A percentile compares a stretch with the other conserved stretches of the same genome.
phyloP scores from a whole-genome alignment of 37 sponge, comb jelly and placozoan genomes.

The Dysidea cf. avara region DNA sequence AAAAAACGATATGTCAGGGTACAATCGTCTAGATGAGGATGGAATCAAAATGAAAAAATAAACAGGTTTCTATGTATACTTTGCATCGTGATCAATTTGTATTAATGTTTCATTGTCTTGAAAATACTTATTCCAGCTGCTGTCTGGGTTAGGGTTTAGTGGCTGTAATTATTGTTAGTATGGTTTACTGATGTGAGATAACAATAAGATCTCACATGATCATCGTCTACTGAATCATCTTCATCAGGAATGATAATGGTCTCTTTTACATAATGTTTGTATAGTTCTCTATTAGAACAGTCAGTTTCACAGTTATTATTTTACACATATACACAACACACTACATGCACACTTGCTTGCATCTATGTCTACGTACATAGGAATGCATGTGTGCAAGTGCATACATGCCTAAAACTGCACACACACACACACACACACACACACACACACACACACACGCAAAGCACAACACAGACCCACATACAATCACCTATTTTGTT shows the following conservation, averaged over 20 bases:
- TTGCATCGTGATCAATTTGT: constrained; percentile 90
- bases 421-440: too few species aligned
- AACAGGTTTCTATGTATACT: constrained; percentile 9
- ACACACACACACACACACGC: too few species aligned
- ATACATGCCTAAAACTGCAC: not conserved
- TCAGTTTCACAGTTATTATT: too few species aligned
- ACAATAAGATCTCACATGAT: constrained; percentile 65
- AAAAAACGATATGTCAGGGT: constrained; percentile 94
- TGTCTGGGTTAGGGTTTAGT: constrained; percentile 77
- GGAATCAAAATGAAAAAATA: constrained; percentile 1
- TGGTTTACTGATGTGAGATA: not conserved
- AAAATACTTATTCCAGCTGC: constrained; percentile 82
- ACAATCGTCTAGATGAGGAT: constrained; percentile 51
- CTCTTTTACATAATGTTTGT: constrained; percentile 61
- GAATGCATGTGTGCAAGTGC: not conserved
- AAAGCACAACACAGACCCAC: not conserved
- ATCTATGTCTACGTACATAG: constrained; percentile 5
- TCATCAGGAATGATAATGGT: constrained; percentile 62
- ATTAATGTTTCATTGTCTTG: constrained; percentile 86
- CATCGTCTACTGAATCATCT: constrained; percentile 27
- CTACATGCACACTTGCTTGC: too few species aligned
- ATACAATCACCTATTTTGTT: constrained; percentile 45
- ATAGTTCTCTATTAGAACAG: constrained; percentile 57
- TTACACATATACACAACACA: too few species aligned
- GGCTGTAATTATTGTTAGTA: constrained; percentile 51